Evolutionary conservation across 1,140 invertebrate species (phyloP).

Genomic region (Colletes gigas): DNA sequence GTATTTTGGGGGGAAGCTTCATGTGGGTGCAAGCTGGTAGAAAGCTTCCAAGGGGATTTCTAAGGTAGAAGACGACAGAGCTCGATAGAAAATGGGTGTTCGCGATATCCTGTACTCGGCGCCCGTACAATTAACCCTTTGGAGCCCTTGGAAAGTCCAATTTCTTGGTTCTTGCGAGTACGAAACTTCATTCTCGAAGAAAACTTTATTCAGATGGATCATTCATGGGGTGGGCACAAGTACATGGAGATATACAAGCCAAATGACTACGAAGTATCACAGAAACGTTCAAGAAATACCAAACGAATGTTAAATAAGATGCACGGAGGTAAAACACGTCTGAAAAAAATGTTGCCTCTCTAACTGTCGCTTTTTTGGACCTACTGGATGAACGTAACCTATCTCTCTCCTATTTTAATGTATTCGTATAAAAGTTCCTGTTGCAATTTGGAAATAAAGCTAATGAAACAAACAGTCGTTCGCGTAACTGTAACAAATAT

Average conservation of each 20-base stretch:
- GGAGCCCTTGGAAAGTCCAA: neutral
- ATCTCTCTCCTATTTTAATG: no score
- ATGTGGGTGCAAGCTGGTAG: neutral
- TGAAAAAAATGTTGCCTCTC: no score
- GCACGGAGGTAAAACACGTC: neutral
- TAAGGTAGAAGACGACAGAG: constrained; percentile 22
- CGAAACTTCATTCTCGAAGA: neutral
- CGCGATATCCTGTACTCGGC: neutral
- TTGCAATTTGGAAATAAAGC: no score
- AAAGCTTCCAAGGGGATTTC: neutral
- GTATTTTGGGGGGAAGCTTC: neutral
- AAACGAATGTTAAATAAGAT: neutral
- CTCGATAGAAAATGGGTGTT: constrained; percentile 26
- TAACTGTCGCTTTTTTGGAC: no score
- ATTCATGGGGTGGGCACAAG: neutral
- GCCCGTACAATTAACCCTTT: constrained; percentile 40
- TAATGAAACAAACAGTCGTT: no score
- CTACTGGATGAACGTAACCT: no score
- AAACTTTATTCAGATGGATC: constrained; percentile 1
- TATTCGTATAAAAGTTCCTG: no score
- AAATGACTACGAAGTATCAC: neutral
- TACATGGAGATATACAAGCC: neutral
- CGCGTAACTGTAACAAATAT: no score
- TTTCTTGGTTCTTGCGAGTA: neutral
- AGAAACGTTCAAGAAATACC: neutral